Conservation (phyloP, 1,140 invertebrate genomes). For the Ylistrum balloti region DNA sequence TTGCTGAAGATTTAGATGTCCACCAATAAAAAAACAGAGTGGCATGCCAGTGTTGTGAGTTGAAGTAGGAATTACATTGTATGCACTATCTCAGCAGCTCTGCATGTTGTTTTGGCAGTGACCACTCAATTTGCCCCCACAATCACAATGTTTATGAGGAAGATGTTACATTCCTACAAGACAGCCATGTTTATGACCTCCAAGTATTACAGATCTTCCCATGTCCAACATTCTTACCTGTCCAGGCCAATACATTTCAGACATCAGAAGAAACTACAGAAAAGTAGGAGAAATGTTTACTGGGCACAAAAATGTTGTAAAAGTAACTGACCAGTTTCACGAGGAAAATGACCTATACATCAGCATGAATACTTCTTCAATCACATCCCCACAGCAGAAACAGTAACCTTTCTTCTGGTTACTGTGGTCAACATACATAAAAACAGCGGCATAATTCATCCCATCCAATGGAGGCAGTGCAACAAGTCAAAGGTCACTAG, state of each 20-base stretch:
- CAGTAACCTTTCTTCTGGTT: too few species aligned
- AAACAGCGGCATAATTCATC: too few species aligned
- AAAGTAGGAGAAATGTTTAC: background rate
- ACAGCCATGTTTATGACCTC: background rate
- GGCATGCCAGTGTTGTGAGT: background rate
- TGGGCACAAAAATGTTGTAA: background rate
- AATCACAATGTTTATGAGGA: background rate
- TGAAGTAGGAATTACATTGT: background rate
- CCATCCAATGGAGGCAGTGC: too few species aligned
- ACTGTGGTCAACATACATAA: too few species aligned
- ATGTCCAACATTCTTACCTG: background rate
- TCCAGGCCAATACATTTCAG: background rate
- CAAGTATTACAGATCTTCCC: background rate
- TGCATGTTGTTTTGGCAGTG: slow-evolving; percentile 23
- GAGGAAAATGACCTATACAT: background rate
- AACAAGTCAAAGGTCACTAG: too few species aligned
- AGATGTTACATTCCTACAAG: background rate
- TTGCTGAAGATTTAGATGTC: background rate
- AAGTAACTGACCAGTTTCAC: background rate
- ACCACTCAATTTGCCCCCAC: background rate
- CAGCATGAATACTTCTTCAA: too few species aligned
- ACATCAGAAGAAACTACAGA: background rate
- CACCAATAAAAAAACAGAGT: background rate
- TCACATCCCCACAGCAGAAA: too few species aligned
- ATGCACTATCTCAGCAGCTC: background rate